Base-by-base conservation (phyloP, 2,113 vertebrate genomes). In the Pomatostomus ruficeps region DNA sequence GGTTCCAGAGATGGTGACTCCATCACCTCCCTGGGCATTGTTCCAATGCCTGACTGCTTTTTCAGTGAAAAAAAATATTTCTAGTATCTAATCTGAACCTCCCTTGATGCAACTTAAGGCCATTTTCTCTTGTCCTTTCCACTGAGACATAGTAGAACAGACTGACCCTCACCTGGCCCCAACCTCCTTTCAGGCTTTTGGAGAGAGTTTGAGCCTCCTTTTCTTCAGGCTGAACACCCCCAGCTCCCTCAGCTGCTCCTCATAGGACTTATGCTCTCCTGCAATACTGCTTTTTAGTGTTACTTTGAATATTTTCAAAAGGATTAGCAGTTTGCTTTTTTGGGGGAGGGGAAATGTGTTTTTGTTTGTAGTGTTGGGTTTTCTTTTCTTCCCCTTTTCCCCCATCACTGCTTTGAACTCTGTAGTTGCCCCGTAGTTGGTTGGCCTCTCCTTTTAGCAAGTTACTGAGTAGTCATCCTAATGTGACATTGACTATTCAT, bases 331-430 rank as follows among this genome's bases (percentile, higher is more conserved):
- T 55, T 76, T 79, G 9, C 11, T 13, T 51, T 73, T 51, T 38
- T 11, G 4, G 33, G 35, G 20, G 13, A n/a, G 6, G 10, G 3
- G 1, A 17, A 72, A n/a, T 54, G 49, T 62, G 1, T 1, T 54
- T 77, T 62, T 24, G 19, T 33, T 46, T 68, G 36, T 29, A 24
- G 11, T 20, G 25, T 8, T 63, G 31, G 4, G 9, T 0, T 16
- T n/a, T 35, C 52, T 31, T 29, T 14, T 22, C 11, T 12, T 5
- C 12, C 1, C 4, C 18, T 22, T 8, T 1, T 12, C 14, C 9
- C 5, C 9, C 5, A 49, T 18, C 16, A 31, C 26, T 91, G 25
- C 45, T 70, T 70, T 80, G 49, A 74, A 42, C 33, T 76, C 58
- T 79, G 1, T 23, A 35, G 35, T 33, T 88, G 36, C 20, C 28